Evolutionary conservation across 2,113 vertebrate species (phyloP).

Genomic region (Cottus gobio): DNA sequence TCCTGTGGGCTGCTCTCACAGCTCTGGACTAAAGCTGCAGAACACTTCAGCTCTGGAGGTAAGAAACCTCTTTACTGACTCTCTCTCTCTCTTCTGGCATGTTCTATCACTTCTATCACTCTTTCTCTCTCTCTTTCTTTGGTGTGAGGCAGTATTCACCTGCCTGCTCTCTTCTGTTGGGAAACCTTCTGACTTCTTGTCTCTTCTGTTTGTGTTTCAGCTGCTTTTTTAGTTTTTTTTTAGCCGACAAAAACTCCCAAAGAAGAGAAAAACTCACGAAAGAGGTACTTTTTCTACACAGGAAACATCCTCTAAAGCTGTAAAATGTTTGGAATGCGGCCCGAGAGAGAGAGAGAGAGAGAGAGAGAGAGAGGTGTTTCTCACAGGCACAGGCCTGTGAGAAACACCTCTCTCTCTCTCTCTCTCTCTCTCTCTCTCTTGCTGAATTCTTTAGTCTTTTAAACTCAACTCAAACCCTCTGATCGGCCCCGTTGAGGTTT

Average conservation of each 20-base stretch:
- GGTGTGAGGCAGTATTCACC: not conserved
- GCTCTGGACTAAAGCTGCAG: slow-evolving; percentile 41
- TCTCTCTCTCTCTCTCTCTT: too few species aligned
- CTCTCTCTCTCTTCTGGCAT: too few species aligned
- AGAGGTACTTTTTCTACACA: not conserved
- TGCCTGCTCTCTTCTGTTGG: not conserved
- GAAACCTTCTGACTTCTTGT: not conserved
- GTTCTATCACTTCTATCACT: too few species aligned
- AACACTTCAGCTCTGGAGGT: slow-evolving; percentile 50
- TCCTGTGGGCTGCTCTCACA: slow-evolving; percentile 32
- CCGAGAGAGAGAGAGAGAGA: too few species aligned
- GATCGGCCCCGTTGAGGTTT: too few species aligned
- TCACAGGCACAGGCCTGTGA: too few species aligned
- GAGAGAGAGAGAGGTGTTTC: too few species aligned
- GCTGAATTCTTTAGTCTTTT: slow-evolving; percentile 38
- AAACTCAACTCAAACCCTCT: too few species aligned
- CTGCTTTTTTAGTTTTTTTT: not conserved
- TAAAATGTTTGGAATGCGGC: slow-evolving; percentile 55
- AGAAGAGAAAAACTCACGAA: not conserved
- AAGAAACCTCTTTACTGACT: too few species aligned
- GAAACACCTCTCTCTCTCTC: not conserved
- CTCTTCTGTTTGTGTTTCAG: slow-evolving; percentile 1
- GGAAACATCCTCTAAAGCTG: not conserved
- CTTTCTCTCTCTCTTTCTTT: too few species aligned
- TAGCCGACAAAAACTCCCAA: not conserved